A percentile compares a stretch with the other conserved stretches of the same genome.
These are phyloP conservation scores for Drosophila meridiana DNA, from an alignment of 2,888 invertebrate species.

Conservation along the genomic window DNA sequence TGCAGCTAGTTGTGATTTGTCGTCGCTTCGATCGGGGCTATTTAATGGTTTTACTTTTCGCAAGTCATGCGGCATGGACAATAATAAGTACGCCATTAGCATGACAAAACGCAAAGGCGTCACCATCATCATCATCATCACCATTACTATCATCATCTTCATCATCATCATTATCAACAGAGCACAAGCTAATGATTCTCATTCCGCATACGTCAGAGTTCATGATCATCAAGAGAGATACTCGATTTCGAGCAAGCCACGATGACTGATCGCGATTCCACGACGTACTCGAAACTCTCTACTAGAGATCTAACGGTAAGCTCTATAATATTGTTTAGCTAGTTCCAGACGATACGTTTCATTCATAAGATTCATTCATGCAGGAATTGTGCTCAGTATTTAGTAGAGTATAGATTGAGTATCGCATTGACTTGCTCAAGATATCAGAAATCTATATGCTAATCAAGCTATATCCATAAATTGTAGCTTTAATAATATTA, in stretches of 20 bases:
- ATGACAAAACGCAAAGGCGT: constrained; percentile 8
- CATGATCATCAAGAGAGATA: background rate
- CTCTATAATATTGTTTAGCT: background rate
- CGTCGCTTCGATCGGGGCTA: constrained; percentile 32
- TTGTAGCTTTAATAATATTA: background rate
- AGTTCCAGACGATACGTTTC: background rate
- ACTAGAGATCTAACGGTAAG: background rate
- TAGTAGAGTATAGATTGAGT: too few relatives aligned
- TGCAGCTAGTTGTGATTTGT: constrained; percentile 40
- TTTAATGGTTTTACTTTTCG: constrained; percentile 20
- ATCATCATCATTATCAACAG: background rate
- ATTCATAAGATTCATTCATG: constrained; percentile 13
- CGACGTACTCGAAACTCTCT: background rate
- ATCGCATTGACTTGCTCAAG: too few relatives aligned
- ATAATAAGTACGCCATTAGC: constrained; percentile 33
- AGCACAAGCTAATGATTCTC: background rate
- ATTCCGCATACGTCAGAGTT: constrained; percentile 3
- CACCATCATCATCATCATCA: constrained; percentile 7
- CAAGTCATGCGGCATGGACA: constrained; percentile 65
- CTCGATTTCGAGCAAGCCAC: background rate
- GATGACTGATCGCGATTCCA: constrained; percentile 1
- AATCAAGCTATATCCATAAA: background rate
- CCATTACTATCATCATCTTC: background rate
- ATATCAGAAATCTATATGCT: background rate
- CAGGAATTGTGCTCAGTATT: background rate